Evolutionary conservation across 2,797 vertebrate species (phyloP).

Genomic region (Mus minutoides): DNA sequence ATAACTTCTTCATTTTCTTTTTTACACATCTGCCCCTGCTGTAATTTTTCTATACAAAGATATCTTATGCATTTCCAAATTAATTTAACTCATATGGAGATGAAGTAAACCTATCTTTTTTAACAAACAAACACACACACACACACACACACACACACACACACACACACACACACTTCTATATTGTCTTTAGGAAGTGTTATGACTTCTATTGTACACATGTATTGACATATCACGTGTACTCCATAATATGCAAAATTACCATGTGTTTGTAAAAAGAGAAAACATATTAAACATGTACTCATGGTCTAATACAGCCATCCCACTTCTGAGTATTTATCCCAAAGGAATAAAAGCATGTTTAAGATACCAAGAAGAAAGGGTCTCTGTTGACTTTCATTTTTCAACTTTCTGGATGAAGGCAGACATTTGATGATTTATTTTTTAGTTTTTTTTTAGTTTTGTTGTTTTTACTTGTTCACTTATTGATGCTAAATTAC

Average conservation of each 20-base stretch:
- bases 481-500: neutral
- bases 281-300: neutral
- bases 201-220: neutral
- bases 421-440: neutral
- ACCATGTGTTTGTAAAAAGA: neutral
- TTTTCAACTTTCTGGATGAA: slow-evolving; percentile 20
- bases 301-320: neutral
- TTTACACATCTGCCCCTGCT: neutral
- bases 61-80: slow-evolving; percentile 5
- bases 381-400: neutral
- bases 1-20: neutral
- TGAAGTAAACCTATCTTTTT: neutral
- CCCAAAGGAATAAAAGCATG: neutral
- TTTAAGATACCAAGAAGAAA: neutral
- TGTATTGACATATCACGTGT: neutral
- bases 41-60: slow-evolving; percentile 41
- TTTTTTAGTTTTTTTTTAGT: slow-evolving; percentile 21
- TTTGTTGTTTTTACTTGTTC: neutral
- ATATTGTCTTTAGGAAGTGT: neutral
- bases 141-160: neutral
- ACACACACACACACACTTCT: neutral
- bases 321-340: neutral
- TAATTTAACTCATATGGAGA: slow-evolving; percentile 34
- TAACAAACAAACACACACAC: neutral
- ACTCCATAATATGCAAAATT: neutral